phyloP scores from a whole-genome alignment of 1,140 invertebrate species.

The Archivesica marissinica region DNA sequence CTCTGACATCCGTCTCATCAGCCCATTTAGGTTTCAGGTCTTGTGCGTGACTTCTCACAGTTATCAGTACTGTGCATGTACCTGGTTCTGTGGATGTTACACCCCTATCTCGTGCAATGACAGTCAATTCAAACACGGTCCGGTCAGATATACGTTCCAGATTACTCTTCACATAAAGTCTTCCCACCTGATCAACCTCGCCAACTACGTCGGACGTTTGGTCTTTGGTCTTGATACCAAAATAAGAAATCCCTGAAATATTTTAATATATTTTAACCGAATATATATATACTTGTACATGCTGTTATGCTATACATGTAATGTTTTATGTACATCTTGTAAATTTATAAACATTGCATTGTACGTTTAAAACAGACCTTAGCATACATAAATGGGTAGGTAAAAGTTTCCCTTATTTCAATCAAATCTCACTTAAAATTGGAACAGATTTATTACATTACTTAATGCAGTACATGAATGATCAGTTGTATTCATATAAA shows the following conservation, averaged over 20 bases:
- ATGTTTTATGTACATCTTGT: no score
- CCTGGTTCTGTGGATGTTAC: background rate
- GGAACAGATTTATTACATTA: no score
- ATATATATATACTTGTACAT: slow-evolving; percentile 32
- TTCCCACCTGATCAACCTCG: background rate
- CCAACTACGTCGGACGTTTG: background rate
- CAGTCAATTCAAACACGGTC: slow-evolving; percentile 8
- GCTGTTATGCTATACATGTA: slow-evolving; percentile 52
- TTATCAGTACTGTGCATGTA: slow-evolving; percentile 17
- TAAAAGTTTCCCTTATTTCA: no score
- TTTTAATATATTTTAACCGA: slow-evolving; percentile 38
- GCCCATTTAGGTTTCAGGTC: slow-evolving; percentile 56
- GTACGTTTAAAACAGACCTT: no score
- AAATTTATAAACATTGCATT: no score
- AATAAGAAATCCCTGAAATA: slow-evolving; percentile 43
- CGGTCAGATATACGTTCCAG: slow-evolving; percentile 38
- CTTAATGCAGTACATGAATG: no score
- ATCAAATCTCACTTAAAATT: no score
- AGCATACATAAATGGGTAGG: no score
- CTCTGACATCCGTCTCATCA: background rate
- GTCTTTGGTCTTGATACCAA: slow-evolving; percentile 25
- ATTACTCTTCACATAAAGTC: slow-evolving; percentile 13
- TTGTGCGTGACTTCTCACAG: slow-evolving; percentile 49
- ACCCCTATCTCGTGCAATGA: slow-evolving; percentile 38
- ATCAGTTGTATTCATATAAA: no score